A percentile compares a stretch with the other conserved stretches of the same genome.
These are phyloP conservation scores for Parascotia fuliginaria DNA, from an alignment of 2,888 invertebrate genomes.

Conservation along the genomic window DNA sequence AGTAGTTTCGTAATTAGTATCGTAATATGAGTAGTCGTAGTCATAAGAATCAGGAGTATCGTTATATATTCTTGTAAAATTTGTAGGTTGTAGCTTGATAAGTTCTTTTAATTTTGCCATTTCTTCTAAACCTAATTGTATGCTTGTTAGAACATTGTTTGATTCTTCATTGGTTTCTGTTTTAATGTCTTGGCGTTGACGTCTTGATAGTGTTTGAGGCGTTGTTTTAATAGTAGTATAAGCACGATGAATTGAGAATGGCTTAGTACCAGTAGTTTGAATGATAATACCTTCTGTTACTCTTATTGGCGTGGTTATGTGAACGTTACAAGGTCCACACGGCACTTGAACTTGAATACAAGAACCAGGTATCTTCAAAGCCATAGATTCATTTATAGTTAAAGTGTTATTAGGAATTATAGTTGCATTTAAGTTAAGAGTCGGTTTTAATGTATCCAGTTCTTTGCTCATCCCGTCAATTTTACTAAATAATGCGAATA, in stretches of 20 bases:
- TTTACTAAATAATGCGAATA: conserved; percentile 96
- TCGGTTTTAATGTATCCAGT: conserved; percentile 83
- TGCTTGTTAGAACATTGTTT: conserved; percentile 44
- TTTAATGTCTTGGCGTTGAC: conserved; percentile 16
- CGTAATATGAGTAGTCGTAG: conserved; percentile 47
- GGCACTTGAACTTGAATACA: conserved; percentile 63
- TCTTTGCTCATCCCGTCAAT: conserved; percentile 91
- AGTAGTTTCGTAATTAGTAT: conserved; percentile 15
- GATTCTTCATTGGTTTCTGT: not conserved
- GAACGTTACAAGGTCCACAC: conserved; percentile 63
- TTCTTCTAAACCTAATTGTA: conserved; percentile 43
- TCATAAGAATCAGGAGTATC: conserved; percentile 33
- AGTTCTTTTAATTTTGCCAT: conserved; percentile 55
- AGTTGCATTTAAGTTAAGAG: conserved; percentile 60
- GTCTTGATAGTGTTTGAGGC: conserved; percentile 17
- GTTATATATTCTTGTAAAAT: conserved; percentile 4
- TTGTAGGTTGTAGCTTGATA: conserved; percentile 10
- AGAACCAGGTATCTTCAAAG: conserved; percentile 42
- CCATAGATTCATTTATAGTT: conserved; percentile 51
- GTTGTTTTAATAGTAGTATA: conserved; percentile 3
- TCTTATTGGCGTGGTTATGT: conserved; percentile 30
- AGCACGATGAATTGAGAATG: conserved; percentile 8
- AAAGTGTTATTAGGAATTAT: conserved; percentile 47
- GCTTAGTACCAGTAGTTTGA: conserved; percentile 5
- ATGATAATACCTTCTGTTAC: conserved; percentile 22